Evolutionary conservation across 2,888 invertebrate genomes (phyloP).

Genomic region (Creontiades dilutus): DNA sequence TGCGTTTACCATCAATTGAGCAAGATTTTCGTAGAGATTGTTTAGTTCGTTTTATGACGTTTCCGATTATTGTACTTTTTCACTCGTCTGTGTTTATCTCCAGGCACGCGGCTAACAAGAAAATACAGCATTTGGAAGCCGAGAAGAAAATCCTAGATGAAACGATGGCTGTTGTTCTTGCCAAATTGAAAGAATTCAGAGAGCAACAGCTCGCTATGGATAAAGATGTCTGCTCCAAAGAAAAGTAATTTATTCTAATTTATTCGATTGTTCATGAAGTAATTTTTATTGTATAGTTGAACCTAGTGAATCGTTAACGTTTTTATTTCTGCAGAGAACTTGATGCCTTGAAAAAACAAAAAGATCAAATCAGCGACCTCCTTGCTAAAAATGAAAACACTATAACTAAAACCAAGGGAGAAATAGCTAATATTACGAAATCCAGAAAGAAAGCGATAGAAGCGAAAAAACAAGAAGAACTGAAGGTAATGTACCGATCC

Average conservation of each 20-base stretch:
- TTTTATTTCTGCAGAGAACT: slow-evolving; percentile 80
- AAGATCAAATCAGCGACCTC: slow-evolving; percentile 80
- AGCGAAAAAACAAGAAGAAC: slow-evolving; percentile 80
- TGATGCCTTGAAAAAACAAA: slow-evolving; percentile 81
- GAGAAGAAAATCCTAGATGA: slow-evolving; percentile 79
- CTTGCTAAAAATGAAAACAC: slow-evolving; percentile 80
- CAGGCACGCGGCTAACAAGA: slow-evolving; percentile 20
- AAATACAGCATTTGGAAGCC: slow-evolving; percentile 77
- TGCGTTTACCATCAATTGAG: no score
- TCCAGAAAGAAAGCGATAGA: slow-evolving; percentile 87
- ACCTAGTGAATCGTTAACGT: neutral
- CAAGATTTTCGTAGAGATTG: no score
- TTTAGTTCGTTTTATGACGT: no score
- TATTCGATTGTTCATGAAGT: neutral
- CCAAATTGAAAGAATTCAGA: slow-evolving; percentile 83
- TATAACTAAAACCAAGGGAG: slow-evolving; percentile 81
- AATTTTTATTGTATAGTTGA: neutral
- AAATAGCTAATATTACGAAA: slow-evolving; percentile 85
- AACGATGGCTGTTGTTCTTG: slow-evolving; percentile 74
- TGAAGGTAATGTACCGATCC: neutral
- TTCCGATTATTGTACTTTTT: neutral
- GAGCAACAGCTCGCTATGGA: slow-evolving; percentile 78
- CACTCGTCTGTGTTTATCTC: neutral
- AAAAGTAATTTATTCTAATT: slow-evolving; percentile 74
- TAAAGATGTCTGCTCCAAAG: slow-evolving; percentile 75